These are phyloP conservation scores for Cybosia mesomella DNA, from an alignment of 2,888 invertebrate species.

Conservation along the genomic window DNA sequence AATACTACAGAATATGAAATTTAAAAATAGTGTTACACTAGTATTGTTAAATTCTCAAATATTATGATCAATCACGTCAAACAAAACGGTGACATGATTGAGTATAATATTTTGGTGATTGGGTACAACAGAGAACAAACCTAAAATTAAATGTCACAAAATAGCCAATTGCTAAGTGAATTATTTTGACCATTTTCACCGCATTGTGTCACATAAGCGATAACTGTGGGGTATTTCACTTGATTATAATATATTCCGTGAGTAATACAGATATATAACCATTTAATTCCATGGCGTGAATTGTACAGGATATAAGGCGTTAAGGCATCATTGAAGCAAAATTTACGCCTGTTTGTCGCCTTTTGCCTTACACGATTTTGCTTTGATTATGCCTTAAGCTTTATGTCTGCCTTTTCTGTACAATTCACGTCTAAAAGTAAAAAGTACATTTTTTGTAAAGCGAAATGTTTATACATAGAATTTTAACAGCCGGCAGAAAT, in stretches of 20 bases:
- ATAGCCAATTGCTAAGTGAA: no score
- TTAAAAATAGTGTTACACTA: no score
- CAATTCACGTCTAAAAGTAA: neutral
- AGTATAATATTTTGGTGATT: neutral
- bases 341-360: no score
- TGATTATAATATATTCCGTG: neutral
- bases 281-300: no score
- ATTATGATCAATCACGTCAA: neutral
- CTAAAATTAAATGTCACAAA: neutral
- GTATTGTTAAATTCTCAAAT: neutral
- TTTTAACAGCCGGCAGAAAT: conserved; percentile 53
- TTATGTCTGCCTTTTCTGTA: no score
- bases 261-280: neutral
- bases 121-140: neutral
- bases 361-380: no score
- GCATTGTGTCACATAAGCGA: neutral
- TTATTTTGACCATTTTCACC: neutral
- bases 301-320: no score
- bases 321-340: no score
- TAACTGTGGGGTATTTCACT: neutral
- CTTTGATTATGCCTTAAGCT: no score
- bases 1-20: no score
- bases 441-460: neutral
- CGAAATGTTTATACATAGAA: conserved; percentile 11
- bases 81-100: neutral